Evolutionary conservation across 2,888 invertebrate species (phyloP), one percentile per base, ranked within the genome.

Genomic region (Plebejus anna): DNA sequence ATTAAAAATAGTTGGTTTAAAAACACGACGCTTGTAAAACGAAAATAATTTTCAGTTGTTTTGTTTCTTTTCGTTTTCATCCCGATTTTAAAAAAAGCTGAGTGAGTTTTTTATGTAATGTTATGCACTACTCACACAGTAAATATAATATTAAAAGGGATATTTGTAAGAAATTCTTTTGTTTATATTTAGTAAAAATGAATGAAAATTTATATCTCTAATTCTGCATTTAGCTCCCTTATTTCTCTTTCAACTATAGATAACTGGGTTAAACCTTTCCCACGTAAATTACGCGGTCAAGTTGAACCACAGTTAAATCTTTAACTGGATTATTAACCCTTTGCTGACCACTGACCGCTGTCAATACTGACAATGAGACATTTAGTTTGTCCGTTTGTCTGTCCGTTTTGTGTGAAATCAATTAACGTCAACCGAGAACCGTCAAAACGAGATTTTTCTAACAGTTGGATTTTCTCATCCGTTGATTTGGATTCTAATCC

Each of bases 311-410:
- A 76, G 47, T 73, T 38, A 61, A 73, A 73, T 51, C 22, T n/a
- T 55, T 73, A 73, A 80, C 80, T 76, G 77, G 77, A 80, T 79
- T 80, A 80, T 9, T 47, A 73, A 51, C 73, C 55, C 73, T 73
- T 73, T 51, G 32, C 70, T 76, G 79, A 78, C 78, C 79, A 77
- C 70, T 78, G 80, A 79, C 78, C 80, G 79, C 61, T 75, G 76
- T 66, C 47, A 38, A 71, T 5, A 76, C 78, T 75, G 66, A 70
- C 75, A 72, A 73, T 76, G 66, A 61, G 13, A 38, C 47, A 75
- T 38, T 66, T 11, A 51, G 73, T 75, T 75, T 22, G 51, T 75
- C 51, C 51, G 16, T 75, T 57, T 36, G 73, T 73, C 51, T 22
- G 51, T 73, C 51, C 28, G 6, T 75, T 57, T 38, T 38, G 38